These are phyloP conservation scores for Drosophila elegans DNA, from an alignment of 1,140 invertebrate genomes.

Conservation along the genomic window DNA sequence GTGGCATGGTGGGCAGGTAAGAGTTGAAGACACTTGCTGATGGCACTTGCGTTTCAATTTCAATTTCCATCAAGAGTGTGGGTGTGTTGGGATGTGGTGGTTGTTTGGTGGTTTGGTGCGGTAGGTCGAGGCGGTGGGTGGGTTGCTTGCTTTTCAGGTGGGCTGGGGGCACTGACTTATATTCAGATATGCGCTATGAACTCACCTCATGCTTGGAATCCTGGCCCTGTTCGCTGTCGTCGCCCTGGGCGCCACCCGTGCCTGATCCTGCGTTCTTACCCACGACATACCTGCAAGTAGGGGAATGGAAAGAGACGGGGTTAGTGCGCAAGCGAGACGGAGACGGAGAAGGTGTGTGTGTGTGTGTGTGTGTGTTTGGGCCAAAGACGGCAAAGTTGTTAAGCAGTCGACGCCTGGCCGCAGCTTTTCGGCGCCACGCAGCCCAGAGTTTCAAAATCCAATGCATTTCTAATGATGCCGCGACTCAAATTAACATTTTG, in stretches of 20 bases:
- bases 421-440: slow-evolving; percentile 1
- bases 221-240: slow-evolving; percentile 71
- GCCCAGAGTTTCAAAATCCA: slow-evolving; percentile 47
- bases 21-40: slow-evolving; percentile 23
- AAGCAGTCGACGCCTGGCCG: slow-evolving; percentile 1
- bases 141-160: too few species aligned
- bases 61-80: slow-evolving; percentile 28
- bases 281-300: slow-evolving; percentile 56
- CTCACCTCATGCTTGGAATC: slow-evolving; percentile 73
- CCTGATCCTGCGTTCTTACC: slow-evolving; percentile 52
- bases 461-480: slow-evolving; percentile 63
- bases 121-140: too few species aligned
- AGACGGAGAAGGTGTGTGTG: not conserved
- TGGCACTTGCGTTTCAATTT: slow-evolving; percentile 57
- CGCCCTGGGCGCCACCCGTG: slow-evolving; percentile 47
- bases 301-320: not conserved
- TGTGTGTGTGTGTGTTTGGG: not conserved
- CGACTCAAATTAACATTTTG: slow-evolving; percentile 46
- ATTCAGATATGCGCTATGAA: slow-evolving; percentile 26
- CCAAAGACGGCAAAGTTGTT: slow-evolving; percentile 25
- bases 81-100: too few species aligned
- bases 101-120: too few species aligned
- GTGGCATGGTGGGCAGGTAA: not conserved
- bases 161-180: not conserved
- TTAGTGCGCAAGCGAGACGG: slow-evolving; percentile 6